A percentile compares a stretch with the other conserved stretches of the same genome.
These are phyloP conservation scores for Stomatorhinus walkeri DNA, from an alignment of 2,797 vertebrate species.

Conservation along the genomic window DNA sequence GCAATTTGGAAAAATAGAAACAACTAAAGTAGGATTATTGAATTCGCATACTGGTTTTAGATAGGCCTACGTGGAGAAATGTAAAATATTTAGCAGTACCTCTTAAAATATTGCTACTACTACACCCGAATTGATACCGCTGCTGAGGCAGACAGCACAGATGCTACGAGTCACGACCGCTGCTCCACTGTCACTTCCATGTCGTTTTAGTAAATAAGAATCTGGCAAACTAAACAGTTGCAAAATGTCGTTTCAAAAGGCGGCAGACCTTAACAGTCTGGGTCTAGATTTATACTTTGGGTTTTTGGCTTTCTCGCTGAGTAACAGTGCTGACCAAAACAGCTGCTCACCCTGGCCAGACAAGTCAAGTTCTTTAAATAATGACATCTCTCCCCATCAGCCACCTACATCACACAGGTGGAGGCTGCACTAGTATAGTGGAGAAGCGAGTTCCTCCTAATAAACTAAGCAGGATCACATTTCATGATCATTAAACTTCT, in stretches of 20 bases:
- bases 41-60: background rate
- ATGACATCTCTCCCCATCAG: background rate
- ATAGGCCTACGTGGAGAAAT: background rate
- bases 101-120: background rate
- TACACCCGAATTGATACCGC: background rate
- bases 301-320: background rate
- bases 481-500: background rate
- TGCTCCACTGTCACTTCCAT: background rate
- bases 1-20: background rate
- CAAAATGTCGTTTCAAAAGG: background rate
- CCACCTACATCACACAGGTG: background rate
- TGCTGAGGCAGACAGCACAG: background rate
- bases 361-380: background rate
- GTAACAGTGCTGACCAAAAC: background rate
- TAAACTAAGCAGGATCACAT: constrained; percentile 4
- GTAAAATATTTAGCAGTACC: background rate
- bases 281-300: background rate
- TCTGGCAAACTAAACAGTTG: background rate
- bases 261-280: background rate
- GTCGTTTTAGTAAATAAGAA: background rate
- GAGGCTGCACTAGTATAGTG: background rate
- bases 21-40: background rate
- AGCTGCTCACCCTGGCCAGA: background rate
- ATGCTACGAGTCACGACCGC: background rate
- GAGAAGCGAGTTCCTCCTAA: background rate